Percentiles rank a stretch among this genome's conserved stretches.
These are phyloP conservation scores for Pachypeltis micranthus DNA, from an alignment of 1,140 invertebrate genomes.

Conservation along the genomic window DNA sequence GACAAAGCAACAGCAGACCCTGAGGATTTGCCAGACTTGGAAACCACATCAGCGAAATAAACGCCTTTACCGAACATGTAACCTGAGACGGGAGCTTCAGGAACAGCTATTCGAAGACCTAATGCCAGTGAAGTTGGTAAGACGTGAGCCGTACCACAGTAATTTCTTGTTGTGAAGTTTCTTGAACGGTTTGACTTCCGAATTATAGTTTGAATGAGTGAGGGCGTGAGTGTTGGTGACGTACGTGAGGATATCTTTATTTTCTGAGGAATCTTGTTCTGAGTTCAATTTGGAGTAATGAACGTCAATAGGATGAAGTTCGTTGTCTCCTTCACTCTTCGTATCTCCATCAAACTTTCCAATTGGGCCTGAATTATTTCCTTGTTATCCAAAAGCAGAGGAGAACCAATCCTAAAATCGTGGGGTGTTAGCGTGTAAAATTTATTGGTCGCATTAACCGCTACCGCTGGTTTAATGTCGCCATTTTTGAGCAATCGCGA, in stretches of 20 bases:
- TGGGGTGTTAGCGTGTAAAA: constrained; percentile 94
- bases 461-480: constrained; percentile 34
- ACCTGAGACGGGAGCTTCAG: constrained; percentile 84
- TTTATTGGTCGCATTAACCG: constrained; percentile 77
- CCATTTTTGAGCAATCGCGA: too few species aligned
- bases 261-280: constrained; percentile 60
- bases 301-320: constrained; percentile 60
- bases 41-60: constrained; percentile 98
- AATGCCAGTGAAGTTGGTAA: constrained; percentile 92
- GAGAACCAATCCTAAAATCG: constrained; percentile 75
- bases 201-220: constrained; percentile 64
- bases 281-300: constrained; percentile 87
- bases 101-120: constrained; percentile 90
- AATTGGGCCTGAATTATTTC: constrained; percentile 72
- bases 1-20: constrained; percentile 82
- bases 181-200: constrained; percentile 73
- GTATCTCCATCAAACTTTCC: constrained; percentile 78
- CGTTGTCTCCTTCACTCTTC: constrained; percentile 34
- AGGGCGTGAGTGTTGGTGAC: constrained; percentile 75
- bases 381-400: constrained; percentile 62
- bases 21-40: constrained; percentile 89
- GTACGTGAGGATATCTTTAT: constrained; percentile 60
- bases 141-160: constrained; percentile 91
- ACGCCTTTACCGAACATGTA: constrained; percentile 98
- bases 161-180: constrained; percentile 76